Evolutionary conservation across 2,888 invertebrate species (phyloP).

Genomic region (Archips xylosteana): DNA sequence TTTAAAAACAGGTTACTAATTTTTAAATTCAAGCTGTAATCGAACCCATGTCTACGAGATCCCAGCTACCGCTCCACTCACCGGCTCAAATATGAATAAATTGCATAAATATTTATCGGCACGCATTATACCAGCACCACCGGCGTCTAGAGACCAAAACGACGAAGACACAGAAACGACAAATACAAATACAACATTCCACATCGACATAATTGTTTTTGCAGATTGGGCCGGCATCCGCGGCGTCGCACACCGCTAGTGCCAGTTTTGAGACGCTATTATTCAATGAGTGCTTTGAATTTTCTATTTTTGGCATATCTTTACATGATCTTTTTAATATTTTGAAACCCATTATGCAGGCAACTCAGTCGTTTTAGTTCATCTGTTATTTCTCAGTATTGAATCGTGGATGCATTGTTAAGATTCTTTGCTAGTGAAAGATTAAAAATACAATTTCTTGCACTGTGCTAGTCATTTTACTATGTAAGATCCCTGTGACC

Average conservation of each 20-base stretch:
- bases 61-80: conserved; percentile 35
- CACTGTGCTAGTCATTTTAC: no score
- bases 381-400: neutral
- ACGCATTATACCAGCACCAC: conserved; percentile 70
- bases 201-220: conserved; percentile 79
- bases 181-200: conserved; percentile 71
- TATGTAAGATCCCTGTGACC: no score
- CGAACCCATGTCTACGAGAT: conserved; percentile 40
- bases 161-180: conserved; percentile 54
- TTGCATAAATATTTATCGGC: conserved; percentile 81
- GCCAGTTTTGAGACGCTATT: conserved; percentile 67
- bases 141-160: conserved; percentile 67
- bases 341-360: neutral
- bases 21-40: conserved; percentile 32
- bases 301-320: conserved; percentile 49
- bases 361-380: neutral
- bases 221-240: conserved; percentile 68
- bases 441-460: no score
- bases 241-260: conserved; percentile 73
- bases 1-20: neutral
- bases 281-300: conserved; percentile 51
- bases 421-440: neutral
- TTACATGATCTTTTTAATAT: conserved; percentile 40
- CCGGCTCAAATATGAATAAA: conserved; percentile 74
- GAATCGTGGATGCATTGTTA: no score